Conservation (phyloP, 2,113 vertebrate species). For the Neotoma lepida region DNA sequence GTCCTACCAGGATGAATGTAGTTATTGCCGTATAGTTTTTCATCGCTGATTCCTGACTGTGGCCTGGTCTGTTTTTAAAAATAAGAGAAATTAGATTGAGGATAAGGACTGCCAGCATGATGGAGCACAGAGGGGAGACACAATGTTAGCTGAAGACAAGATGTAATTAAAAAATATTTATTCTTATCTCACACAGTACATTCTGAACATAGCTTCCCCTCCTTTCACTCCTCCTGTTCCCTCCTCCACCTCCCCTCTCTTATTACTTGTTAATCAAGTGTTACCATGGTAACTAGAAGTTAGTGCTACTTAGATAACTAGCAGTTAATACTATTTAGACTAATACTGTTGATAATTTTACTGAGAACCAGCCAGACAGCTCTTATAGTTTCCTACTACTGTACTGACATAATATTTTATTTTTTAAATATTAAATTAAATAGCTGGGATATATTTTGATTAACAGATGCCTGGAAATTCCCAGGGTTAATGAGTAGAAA, state of each 20-base stretch:
- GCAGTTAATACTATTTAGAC: not conserved
- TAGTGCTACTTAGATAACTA: not conserved
- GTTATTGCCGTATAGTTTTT: conserved; percentile 65
- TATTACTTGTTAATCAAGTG: not conserved
- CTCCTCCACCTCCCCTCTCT: not conserved
- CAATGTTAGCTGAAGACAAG: not conserved
- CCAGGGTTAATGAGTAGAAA: conserved; percentile 8
- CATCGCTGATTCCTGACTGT: conserved; percentile 18
- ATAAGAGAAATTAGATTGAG: not conserved
- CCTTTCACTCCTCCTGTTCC: not conserved
- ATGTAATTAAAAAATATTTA: not conserved
- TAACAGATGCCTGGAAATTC: not conserved
- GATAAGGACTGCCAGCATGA: not conserved
- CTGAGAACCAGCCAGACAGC: not conserved
- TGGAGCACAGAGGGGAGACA: not conserved
- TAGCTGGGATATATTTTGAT: not conserved
- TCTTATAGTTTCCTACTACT: not conserved
- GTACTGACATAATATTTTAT: not conserved
- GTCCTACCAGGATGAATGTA: conserved; percentile 68
- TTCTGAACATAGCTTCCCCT: not conserved
- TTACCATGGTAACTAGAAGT: not conserved
- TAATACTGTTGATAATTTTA: not conserved
- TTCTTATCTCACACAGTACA: not conserved
- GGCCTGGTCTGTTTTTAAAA: conserved; percentile 1
- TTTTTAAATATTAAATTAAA: not conserved